Evolutionary conservation across 2,797 vertebrate species (phyloP).

Genomic region (Lagodon rhomboides): DNA sequence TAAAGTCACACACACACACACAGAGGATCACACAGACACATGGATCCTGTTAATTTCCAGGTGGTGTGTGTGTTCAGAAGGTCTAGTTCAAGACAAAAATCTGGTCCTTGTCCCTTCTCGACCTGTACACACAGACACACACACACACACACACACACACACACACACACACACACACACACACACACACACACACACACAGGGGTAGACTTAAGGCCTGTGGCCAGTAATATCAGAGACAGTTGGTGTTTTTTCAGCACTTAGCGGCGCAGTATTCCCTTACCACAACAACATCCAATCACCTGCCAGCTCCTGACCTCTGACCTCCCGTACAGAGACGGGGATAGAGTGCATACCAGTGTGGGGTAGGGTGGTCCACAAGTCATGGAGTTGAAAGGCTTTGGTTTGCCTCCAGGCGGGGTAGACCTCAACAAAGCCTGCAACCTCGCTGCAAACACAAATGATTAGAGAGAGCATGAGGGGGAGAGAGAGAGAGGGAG

Average conservation of each 20-base stretch:
- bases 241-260: conserved; percentile 82
- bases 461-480: conserved; percentile 44
- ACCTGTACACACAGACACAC: conserved; percentile 47
- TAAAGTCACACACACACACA: conserved; percentile 16
- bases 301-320: conserved; percentile 79
- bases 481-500: neutral
- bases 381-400: conserved; percentile 66
- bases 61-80: conserved; percentile 62
- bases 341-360: conserved; percentile 69
- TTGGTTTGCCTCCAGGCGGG: conserved; percentile 62
- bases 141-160: conserved; percentile 36
- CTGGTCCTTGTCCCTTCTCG: conserved; percentile 77
- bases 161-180: conserved; percentile 38
- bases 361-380: conserved; percentile 66
- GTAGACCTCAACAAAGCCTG: conserved; percentile 63
- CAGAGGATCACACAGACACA: conserved; percentile 48
- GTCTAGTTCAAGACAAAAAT: conserved; percentile 77
- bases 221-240: conserved; percentile 81
- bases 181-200: conserved; percentile 36
- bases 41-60: conserved; percentile 75
- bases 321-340: conserved; percentile 70
- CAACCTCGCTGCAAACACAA: conserved; percentile 55
- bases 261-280: conserved; percentile 78
- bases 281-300: conserved; percentile 86
- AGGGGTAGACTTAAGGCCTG: conserved; percentile 56